Evolutionary conservation across 2,113 vertebrate genomes (phyloP), one percentile per base, ranked within the genome.

Genomic region (Pavo muticus): DNA sequence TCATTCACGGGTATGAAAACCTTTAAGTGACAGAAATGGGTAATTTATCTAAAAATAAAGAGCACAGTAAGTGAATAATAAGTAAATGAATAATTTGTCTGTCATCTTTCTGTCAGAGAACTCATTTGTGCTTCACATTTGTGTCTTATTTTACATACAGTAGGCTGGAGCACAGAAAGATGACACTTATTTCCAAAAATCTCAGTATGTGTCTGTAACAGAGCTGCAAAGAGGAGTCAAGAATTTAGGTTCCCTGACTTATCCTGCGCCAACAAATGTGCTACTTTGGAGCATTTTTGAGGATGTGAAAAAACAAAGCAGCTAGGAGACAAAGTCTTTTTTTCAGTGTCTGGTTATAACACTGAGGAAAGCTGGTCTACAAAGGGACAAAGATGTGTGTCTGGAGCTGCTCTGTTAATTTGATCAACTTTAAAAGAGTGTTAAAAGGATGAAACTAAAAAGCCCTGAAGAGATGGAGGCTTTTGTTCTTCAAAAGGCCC

Each of bases 1-100:
- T 91, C 10, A 56, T 76, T 94, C 42, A 56, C 19, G 68, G 54
- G 20, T 91, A 54, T 72, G 47, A 89, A 72, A 59, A 14, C 7
- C 32, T 48, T 57, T 29, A 54, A 29, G 35, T 89, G 70, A 37
- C 42, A 86, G 40, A 91, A 93, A 64, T 61, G 65, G 94, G 35
- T 14, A 69, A 57, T 72, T 88, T 71, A n/a, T 40, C 88, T 93
- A 95, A 87, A 91, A 95, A 81, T 93, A 93, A 83, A 72, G 45
- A 74, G 32, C 2, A 3, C 88, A 91, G 65, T 81, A 56, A 10
- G 2, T 84, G 35, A 90, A 90, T 90, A 95, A 86, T 75, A 86
- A 84, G n/a, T 71, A 94, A 86, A 84, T 71, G 35, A 94, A 90
- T 81, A 83, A 57, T 86, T 84, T 80, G 4, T 67, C 68, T 83